A percentile compares a stretch with the other conserved stretches of the same genome.
These are phyloP conservation scores for Lampropteryx suffumata DNA, from an alignment of 2,888 invertebrate genomes.

Conservation along the genomic window DNA sequence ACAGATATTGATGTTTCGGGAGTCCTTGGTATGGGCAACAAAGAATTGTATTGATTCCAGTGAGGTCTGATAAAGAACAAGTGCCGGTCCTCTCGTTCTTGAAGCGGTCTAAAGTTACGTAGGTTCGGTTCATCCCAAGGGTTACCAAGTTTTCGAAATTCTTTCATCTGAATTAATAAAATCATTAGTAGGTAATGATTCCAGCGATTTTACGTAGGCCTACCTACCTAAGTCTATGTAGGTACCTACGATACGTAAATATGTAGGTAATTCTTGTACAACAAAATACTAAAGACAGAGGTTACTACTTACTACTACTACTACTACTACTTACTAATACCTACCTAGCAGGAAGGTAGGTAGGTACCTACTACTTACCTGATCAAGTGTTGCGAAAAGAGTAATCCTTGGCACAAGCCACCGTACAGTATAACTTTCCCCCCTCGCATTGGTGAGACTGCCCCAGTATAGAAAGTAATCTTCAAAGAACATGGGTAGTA, in stretches of 20 bases:
- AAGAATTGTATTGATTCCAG: slow-evolving; percentile 73
- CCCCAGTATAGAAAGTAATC: slow-evolving; percentile 88
- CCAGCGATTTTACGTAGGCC: too few species aligned
- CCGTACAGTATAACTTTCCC: slow-evolving; percentile 69
- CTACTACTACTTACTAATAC: too few species aligned
- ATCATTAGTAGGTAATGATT: neutral
- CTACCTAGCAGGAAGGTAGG: neutral
- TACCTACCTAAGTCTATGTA: too few species aligned
- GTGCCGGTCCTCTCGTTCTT: slow-evolving; percentile 63
- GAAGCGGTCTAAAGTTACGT: slow-evolving; percentile 79
- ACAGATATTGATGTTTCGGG: slow-evolving; percentile 63
- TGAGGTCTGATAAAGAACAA: slow-evolving; percentile 82
- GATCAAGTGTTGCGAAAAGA: slow-evolving; percentile 81
- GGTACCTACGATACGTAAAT: too few species aligned
- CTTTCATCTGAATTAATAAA: slow-evolving; percentile 66
- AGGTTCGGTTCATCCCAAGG: slow-evolving; percentile 76
- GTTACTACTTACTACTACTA: too few species aligned
- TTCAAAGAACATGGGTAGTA: slow-evolving; percentile 80
- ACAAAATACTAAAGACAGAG: too few species aligned
- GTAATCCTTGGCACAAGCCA: slow-evolving; percentile 85
- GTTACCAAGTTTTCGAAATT: slow-evolving; percentile 80
- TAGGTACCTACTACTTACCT: slow-evolving; percentile 63
- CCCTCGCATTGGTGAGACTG: slow-evolving; percentile 66
- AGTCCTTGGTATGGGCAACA: slow-evolving; percentile 67
- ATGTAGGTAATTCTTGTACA: too few species aligned